Evolutionary conservation across 2,888 invertebrate genomes (phyloP).

Genomic region (Zeuzera pyrina): DNA sequence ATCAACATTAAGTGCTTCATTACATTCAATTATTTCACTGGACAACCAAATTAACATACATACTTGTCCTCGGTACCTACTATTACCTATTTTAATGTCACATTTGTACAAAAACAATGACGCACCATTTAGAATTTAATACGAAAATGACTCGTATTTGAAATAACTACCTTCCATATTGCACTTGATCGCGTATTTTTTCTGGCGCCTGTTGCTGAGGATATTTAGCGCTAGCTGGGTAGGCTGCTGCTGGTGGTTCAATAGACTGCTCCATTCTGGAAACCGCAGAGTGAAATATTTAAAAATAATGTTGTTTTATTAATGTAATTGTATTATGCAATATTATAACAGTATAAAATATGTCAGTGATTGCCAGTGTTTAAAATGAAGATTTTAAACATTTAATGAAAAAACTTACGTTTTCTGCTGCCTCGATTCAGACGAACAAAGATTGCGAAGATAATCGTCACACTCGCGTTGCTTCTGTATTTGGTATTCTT

Average conservation of each 20-base stretch:
- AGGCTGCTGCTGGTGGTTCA: slow-evolving; percentile 29
- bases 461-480: slow-evolving; percentile 74
- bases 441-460: slow-evolving; percentile 54
- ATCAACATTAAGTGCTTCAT: too few relatives aligned
- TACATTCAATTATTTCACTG: too few relatives aligned
- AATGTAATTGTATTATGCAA: not conserved
- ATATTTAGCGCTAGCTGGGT: slow-evolving; percentile 31
- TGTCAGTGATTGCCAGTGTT: not conserved
- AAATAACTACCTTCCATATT: slow-evolving; percentile 11
- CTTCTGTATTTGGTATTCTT: slow-evolving; percentile 86
- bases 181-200: slow-evolving; percentile 26
- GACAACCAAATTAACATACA: too few relatives aligned
- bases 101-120: too few relatives aligned
- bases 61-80: too few relatives aligned
- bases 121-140: too few relatives aligned
- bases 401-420: slow-evolving; percentile 50
- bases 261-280: slow-evolving; percentile 43
- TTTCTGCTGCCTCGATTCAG: slow-evolving; percentile 49
- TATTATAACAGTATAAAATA: not conserved
- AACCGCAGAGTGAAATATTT: slow-evolving; percentile 15
- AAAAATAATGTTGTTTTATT: not conserved
- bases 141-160: too few relatives aligned
- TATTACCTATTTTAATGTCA: too few relatives aligned
- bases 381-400: too few relatives aligned
- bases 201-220: slow-evolving; percentile 23